phyloP scores from a whole-genome alignment of 2,888 invertebrate species.

The Ommatoiulus sabulosus region DNA sequence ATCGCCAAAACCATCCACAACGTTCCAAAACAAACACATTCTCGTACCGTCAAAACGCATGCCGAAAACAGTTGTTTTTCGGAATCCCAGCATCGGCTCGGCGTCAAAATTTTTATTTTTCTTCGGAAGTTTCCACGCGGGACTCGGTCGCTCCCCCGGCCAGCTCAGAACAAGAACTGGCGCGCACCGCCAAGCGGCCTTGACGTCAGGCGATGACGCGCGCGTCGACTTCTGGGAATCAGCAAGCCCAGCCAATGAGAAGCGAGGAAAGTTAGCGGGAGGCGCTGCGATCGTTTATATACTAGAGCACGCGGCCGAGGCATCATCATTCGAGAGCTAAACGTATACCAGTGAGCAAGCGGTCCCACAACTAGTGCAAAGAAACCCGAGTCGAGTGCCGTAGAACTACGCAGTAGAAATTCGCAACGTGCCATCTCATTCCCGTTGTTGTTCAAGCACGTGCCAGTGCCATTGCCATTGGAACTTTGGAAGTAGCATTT shows the following conservation, averaged over 20 bases:
- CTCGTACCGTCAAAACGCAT: too few species aligned
- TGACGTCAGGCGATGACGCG: conserved; percentile 16
- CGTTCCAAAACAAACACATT: too few species aligned
- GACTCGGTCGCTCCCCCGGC: too few species aligned
- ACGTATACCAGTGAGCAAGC: neutral
- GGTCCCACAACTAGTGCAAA: too few species aligned
- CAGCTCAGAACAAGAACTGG: neutral
- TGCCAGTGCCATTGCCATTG: too few species aligned
- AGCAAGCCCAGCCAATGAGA: neutral
- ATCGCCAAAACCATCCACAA: too few species aligned
- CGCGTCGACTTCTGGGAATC: neutral
- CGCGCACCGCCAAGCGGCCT: neutral
- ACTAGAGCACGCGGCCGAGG: neutral
- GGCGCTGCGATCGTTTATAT: neutral
- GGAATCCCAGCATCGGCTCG: too few species aligned
- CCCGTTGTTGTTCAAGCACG: neutral
- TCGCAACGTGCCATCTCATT: neutral
- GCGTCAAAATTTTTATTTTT: too few species aligned
- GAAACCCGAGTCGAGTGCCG: neutral
- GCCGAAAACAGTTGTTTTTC: too few species aligned
- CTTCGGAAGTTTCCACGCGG: neutral
- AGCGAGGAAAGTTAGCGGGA: neutral
- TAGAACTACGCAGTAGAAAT: neutral
- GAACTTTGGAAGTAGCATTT: too few species aligned
- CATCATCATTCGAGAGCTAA: neutral